Evolutionary conservation across 1,140 invertebrate species (phyloP).

Genomic region (Drosophila kikkawai): DNA sequence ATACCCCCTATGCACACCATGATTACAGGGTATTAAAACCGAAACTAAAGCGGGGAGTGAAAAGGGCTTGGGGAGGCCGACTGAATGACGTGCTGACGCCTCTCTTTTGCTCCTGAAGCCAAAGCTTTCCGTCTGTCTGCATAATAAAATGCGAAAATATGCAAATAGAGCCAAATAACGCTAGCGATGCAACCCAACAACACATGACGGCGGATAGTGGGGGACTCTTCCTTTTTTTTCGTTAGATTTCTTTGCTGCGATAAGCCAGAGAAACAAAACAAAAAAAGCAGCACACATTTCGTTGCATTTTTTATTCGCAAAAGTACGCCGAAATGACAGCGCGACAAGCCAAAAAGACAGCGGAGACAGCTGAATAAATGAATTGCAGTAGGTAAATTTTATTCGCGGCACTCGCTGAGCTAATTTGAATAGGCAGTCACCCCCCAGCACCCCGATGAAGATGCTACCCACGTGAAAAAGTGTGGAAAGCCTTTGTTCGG

Average conservation of each 20-base stretch:
- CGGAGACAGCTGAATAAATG: conserved; percentile 73
- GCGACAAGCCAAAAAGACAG: conserved; percentile 53
- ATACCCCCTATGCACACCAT: background rate
- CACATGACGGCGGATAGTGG: conserved; percentile 21
- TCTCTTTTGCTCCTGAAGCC: conserved; percentile 24
- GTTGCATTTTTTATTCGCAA: conserved; percentile 57
- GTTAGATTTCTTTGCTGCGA: conserved; percentile 69
- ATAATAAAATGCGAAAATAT: conserved; percentile 84
- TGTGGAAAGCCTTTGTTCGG: conserved; percentile 61
- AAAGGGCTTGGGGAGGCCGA: conserved; percentile 19
- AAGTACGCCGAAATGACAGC: conserved; percentile 75
- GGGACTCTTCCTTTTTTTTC: conserved; percentile 44
- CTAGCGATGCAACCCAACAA: conserved; percentile 55
- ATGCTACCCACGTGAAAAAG: conserved; percentile 44
- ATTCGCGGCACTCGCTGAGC: conserved; percentile 55
- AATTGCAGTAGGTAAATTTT: conserved; percentile 70
- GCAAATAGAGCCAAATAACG: conserved; percentile 69
- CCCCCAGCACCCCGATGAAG: conserved; percentile 10
- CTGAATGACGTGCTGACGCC: conserved; percentile 77
- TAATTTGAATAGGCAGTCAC: conserved; percentile 75
- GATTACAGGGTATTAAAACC: conserved; percentile 10
- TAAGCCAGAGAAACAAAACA: conserved; percentile 53
- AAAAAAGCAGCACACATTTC: conserved; percentile 42
- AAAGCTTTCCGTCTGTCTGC: conserved; percentile 62
- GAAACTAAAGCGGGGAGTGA: conserved; percentile 16